phyloP scores from a whole-genome alignment of 1,140 invertebrate genomes.

The Drosophila simulans region DNA sequence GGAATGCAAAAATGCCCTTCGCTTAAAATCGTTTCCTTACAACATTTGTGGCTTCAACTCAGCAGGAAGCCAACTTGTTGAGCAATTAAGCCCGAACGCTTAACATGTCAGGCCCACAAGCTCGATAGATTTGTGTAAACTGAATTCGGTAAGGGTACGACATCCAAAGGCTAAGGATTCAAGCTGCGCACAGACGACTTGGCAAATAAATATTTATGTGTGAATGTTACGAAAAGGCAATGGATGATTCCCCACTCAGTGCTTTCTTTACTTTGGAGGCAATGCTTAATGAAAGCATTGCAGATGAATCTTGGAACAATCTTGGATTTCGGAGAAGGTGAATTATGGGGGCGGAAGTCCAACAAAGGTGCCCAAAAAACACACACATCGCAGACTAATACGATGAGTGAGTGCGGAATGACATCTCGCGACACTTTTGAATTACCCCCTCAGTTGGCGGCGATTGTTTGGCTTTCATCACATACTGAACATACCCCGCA shows the following conservation, averaged over 20 bases:
- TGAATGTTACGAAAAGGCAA: neutral
- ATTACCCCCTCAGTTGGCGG: slow-evolving; percentile 2
- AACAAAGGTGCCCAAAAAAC: neutral
- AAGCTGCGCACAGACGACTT: neutral
- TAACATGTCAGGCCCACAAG: slow-evolving; percentile 33
- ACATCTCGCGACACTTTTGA: slow-evolving; percentile 29
- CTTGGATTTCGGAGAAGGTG: too few relatives aligned
- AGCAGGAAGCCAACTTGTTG: slow-evolving; percentile 73
- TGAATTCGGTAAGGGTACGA: slow-evolving; percentile 15
- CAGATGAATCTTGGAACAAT: too few relatives aligned
- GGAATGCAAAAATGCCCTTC: slow-evolving; percentile 47
- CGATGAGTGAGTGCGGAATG: slow-evolving; percentile 7
- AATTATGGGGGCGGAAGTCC: neutral
- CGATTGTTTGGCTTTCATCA: slow-evolving; percentile 44
- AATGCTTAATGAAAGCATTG: too few relatives aligned
- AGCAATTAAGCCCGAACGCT: slow-evolving; percentile 70
- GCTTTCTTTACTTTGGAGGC: too few relatives aligned
- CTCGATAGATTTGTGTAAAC: slow-evolving; percentile 66
- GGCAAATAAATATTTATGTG: slow-evolving; percentile 6
- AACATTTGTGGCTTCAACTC: slow-evolving; percentile 22
- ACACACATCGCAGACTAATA: slow-evolving; percentile 6
- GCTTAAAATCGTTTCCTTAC: slow-evolving; percentile 5
- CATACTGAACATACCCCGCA: slow-evolving; percentile 14
- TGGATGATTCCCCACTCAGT: too few relatives aligned
- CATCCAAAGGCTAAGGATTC: neutral